Conservation (phyloP, 2,888 invertebrate genomes). For the Hemithea aestivaria region DNA sequence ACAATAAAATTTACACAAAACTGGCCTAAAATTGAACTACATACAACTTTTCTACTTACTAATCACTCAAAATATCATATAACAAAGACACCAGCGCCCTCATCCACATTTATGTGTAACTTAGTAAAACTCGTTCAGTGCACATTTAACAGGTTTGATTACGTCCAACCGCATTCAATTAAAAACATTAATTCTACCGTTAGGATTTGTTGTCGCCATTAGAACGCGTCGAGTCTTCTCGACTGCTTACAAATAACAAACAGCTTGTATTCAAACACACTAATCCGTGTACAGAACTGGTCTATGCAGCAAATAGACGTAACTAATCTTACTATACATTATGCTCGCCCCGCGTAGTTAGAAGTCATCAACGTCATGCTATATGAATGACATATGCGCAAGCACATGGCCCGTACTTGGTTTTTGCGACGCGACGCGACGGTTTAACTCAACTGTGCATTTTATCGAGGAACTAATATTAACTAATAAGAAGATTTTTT, state of each 20-base stretch:
- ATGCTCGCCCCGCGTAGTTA: conserved; percentile 32
- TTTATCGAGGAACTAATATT: too few relatives aligned
- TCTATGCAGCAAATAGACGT: conserved; percentile 47
- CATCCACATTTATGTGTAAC: too few relatives aligned
- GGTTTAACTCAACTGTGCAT: conserved; percentile 10
- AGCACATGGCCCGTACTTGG: conserved; percentile 17
- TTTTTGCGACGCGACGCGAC: conserved; percentile 15
- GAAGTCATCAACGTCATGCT: conserved; percentile 47
- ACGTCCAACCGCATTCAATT: too few relatives aligned
- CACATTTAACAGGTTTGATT: too few relatives aligned
- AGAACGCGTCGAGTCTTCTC: conserved; percentile 11
- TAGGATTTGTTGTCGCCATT: conserved; percentile 11
- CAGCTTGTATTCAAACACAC: conserved; percentile 23
- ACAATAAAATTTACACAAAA: too few relatives aligned
- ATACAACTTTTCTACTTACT: too few relatives aligned
- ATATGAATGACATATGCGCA: conserved; percentile 64
- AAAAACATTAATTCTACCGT: conserved; percentile 23
- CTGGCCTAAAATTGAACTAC: too few relatives aligned
- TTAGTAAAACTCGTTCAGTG: too few relatives aligned
- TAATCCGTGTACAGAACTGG: conserved; percentile 40
- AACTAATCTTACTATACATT: conserved; percentile 49
- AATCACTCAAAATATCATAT: too few relatives aligned
- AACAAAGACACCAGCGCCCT: too few relatives aligned
- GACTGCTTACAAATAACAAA: conserved; percentile 4
- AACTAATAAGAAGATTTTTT: too few relatives aligned